Percentiles rank a stretch among this genome's conserved stretches.
These are phyloP conservation scores for Bombus turneri DNA, from an alignment of 1,140 invertebrate species.

Conservation along the genomic window DNA sequence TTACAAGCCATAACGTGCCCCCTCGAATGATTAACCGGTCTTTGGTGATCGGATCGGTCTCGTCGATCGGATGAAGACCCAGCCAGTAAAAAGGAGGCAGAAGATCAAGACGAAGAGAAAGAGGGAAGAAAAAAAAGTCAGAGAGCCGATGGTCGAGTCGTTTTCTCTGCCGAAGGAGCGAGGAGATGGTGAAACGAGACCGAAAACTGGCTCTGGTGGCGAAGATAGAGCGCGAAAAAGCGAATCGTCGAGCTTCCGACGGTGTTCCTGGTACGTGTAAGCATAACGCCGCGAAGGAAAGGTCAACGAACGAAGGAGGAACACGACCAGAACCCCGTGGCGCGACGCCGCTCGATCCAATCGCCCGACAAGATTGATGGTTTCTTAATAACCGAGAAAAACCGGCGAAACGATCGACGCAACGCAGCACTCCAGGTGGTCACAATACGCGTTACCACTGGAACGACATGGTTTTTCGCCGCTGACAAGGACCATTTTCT, in stretches of 20 bases:
- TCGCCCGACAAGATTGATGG: slow-evolving; percentile 77
- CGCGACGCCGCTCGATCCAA: slow-evolving; percentile 65
- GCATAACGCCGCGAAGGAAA: slow-evolving; percentile 33
- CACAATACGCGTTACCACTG: slow-evolving; percentile 64
- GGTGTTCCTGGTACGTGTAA: slow-evolving; percentile 32
- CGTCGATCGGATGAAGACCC: slow-evolving; percentile 44
- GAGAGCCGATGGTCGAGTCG: background rate
- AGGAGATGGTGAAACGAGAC: slow-evolving; percentile 2
- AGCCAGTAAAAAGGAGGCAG: slow-evolving; percentile 20
- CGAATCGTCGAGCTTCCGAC: slow-evolving; percentile 39
- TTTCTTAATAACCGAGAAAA: slow-evolving; percentile 82
- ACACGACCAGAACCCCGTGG: slow-evolving; percentile 62
- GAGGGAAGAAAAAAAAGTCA: background rate
- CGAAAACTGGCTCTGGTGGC: slow-evolving; percentile 11
- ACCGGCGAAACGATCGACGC: slow-evolving; percentile 77
- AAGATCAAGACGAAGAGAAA: background rate
- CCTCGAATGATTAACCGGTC: slow-evolving; percentile 63
- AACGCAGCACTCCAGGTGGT: slow-evolving; percentile 72
- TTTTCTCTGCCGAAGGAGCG: no score
- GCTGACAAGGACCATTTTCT: slow-evolving; percentile 57
- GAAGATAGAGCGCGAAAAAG: slow-evolving; percentile 24
- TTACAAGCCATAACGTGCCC: slow-evolving; percentile 52
- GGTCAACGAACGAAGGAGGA: slow-evolving; percentile 52
- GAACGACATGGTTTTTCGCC: slow-evolving; percentile 71
- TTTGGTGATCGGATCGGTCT: slow-evolving; percentile 50